Evolutionary conservation across 2,113 vertebrate genomes (phyloP), one percentile per base, ranked within the genome.

Genomic region (Physeter macrocephalus): DNA sequence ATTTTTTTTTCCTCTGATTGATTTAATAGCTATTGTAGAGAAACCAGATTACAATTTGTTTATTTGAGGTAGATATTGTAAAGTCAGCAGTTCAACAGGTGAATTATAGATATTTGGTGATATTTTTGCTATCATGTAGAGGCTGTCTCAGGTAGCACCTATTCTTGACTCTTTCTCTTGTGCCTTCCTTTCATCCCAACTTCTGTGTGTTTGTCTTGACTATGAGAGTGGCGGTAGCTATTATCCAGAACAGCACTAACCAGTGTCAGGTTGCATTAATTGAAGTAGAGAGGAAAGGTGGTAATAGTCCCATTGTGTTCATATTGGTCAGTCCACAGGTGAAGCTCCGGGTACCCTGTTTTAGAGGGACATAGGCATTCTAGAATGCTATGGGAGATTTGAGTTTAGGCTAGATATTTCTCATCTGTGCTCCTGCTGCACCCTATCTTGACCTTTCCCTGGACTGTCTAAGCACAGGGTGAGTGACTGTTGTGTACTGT

Each of bases 31-130:
- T 72, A 46, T 67, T 81, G 14, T 82, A 75, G 67, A 90, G 46
- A 89, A 93, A 85, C 34, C 43, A 66, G 78, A 54, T 95, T 93
- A 61, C 34, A 77, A 36, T 92, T 88, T 77, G 14, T 89, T 93
- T 93, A 72, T n/a, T 95, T 93, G 23, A 86, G 39, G 64, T 59
- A 52, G 34, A 90, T 46, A 52, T 93, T 93, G 29, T 90, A 5
- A 86, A 81, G 41, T 80, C n/a, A 81, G 57, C 41, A 36, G 13
- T 81, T 82, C 15, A 90, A 36, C 20, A 64, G 39, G 27, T 90
- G 57, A 94, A 46, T 86, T 72, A 49, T 17, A 20, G 81, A 6
- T 66, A 66, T 57, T 59, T 80, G 74, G 81, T 10, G 66, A 39
- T 87, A 43, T 29, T 66, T 87, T 90, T 81, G 64, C 49, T 49